These are phyloP conservation scores for Emmelina monodactyla DNA, from an alignment of 2,888 invertebrate species.

Conservation along the genomic window DNA sequence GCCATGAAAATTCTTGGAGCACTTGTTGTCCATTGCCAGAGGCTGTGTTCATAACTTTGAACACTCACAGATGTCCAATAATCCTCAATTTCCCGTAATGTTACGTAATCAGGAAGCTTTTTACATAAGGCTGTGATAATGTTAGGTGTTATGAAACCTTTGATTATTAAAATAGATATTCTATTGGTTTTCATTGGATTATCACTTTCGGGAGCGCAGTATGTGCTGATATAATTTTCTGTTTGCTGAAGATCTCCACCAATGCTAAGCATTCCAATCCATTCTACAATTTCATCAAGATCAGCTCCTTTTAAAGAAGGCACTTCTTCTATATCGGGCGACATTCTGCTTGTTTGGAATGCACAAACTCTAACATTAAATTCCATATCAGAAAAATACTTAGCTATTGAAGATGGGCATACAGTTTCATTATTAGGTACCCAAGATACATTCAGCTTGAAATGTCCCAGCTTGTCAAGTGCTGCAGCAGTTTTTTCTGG, in stretches of 20 bases:
- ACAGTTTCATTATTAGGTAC: constrained; percentile 34
- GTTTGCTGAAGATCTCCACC: constrained; percentile 27
- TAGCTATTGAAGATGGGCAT: constrained; percentile 52
- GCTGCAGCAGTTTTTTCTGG: constrained; percentile 24
- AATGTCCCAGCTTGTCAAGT: constrained; percentile 30
- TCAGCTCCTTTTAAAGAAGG: constrained; percentile 36
- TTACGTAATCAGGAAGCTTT: constrained; percentile 27
- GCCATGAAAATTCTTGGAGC: constrained; percentile 39
- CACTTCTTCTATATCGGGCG: constrained; percentile 31
- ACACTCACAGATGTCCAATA: constrained; percentile 44
- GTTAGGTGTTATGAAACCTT: constrained; percentile 37
- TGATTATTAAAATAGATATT: constrained; percentile 32
- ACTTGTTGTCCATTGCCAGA: constrained; percentile 37
- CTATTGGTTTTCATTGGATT: constrained; percentile 31
- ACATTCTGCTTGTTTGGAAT: constrained; percentile 21
- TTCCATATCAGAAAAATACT: constrained; percentile 39
- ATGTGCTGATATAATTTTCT: constrained; percentile 41
- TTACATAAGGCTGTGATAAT: constrained; percentile 26
- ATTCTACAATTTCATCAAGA: constrained; percentile 43
- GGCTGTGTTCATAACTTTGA: constrained; percentile 39
- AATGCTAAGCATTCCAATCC: constrained; percentile 44
- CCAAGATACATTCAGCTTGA: constrained; percentile 40
- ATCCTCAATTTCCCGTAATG: constrained; percentile 25
- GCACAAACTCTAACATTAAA: constrained; percentile 26
- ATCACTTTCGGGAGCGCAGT: constrained; percentile 34